Evolutionary conservation across 2,888 invertebrate genomes (phyloP).

Genomic region (Hymenopus coronatus): DNA sequence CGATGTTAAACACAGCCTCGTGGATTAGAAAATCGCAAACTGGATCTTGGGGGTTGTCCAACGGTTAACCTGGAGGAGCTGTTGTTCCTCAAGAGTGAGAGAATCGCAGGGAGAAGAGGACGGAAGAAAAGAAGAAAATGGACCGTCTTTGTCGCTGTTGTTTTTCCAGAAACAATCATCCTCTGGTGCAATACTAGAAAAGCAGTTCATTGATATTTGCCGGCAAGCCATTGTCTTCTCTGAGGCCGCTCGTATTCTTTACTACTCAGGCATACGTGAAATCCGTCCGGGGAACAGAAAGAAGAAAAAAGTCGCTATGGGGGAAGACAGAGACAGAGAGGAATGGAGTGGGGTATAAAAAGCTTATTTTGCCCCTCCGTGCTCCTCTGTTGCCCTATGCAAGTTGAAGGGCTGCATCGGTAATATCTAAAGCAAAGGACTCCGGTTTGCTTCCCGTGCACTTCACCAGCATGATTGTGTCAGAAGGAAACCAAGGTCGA

Average conservation of each 20-base stretch:
- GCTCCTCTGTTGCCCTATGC: neutral
- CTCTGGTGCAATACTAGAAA: neutral
- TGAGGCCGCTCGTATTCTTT: neutral
- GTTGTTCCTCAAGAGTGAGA: neutral
- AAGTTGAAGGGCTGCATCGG: neutral
- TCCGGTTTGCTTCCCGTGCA: neutral
- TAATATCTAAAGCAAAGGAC: neutral
- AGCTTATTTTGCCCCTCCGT: neutral
- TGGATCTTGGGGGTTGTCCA: neutral
- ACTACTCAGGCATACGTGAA: neutral
- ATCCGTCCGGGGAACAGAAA: neutral
- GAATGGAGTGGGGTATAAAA: neutral
- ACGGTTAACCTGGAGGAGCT: neutral
- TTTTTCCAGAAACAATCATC: neutral
- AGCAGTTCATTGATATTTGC: neutral
- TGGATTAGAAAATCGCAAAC: neutral
- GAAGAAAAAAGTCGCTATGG: neutral
- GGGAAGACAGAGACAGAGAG: neutral
- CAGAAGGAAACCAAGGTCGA: neutral
- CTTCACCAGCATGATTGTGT: neutral
- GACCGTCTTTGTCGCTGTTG: neutral
- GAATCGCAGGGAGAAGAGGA: neutral
- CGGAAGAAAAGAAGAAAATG: neutral
- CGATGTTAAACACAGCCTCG: neutral
- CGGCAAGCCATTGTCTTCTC: neutral